Percentiles rank a stretch among this genome's conserved stretches.
Evolutionary conservation across 2,113 vertebrate species (phyloP).

Genomic region (Limnothrissa miodon): DNA sequence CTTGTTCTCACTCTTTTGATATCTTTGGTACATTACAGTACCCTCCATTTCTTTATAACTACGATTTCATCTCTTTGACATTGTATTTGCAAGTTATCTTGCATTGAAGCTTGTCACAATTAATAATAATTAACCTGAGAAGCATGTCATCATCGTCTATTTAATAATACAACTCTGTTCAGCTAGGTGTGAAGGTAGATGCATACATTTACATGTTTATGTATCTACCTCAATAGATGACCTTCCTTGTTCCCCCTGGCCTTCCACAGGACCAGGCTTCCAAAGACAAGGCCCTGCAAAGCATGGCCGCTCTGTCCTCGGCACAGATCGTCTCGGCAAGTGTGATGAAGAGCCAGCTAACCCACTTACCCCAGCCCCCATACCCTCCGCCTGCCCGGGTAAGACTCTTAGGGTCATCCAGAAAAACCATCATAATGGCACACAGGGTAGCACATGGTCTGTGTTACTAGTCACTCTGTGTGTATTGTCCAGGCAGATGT

Average conservation of each 20-base stretch:
- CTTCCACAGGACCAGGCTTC: conserved; percentile 87
- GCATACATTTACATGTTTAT: background rate
- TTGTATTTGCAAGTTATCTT: background rate
- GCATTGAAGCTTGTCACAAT: background rate
- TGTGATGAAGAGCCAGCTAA: conserved; percentile 87
- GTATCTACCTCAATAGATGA: too few relatives aligned
- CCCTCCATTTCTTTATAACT: background rate
- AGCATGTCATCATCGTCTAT: background rate
- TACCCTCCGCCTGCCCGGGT: conserved; percentile 89
- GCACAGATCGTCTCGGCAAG: conserved; percentile 94
- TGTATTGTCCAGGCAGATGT: background rate
- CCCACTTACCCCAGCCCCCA: conserved; percentile 76
- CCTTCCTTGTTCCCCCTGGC: conserved; percentile 12
- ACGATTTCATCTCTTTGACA: background rate
- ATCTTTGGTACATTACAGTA: background rate
- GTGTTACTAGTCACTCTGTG: background rate
- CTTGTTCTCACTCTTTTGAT: background rate
- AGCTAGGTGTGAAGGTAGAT: background rate
- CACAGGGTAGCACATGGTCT: too few relatives aligned
- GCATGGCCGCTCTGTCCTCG: conserved; percentile 93
- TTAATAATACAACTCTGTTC: background rate
- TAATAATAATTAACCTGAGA: background rate
- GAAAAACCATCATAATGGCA: too few relatives aligned
- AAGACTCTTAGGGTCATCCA: conserved; percentile 49
- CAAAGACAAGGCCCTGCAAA: conserved; percentile 95